phyloP scores from a whole-genome alignment of 2,113 vertebrate species.

The Poeciliopsis turrubarensis region DNA sequence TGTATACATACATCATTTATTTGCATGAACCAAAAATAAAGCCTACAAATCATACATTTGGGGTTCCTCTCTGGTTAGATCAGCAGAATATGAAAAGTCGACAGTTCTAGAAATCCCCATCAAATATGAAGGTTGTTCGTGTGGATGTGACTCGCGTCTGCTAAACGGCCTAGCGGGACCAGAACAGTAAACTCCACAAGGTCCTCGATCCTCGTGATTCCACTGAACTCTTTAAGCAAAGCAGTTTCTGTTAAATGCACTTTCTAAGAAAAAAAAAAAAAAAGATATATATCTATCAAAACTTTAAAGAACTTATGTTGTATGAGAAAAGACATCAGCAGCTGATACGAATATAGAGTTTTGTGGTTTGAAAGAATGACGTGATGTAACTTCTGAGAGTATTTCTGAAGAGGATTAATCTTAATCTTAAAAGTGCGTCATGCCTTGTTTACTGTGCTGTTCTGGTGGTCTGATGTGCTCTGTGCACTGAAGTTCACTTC shows the following conservation, averaged over 20 bases:
- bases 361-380: background rate
- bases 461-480: conserved; percentile 37
- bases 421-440: background rate
- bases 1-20: background rate
- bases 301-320: background rate
- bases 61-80: background rate
- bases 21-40: too few relatives aligned
- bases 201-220: background rate
- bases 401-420: background rate
- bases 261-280: background rate
- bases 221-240: background rate
- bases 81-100: background rate
- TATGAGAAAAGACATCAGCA: background rate
- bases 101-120: background rate
- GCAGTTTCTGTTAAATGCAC: background rate
- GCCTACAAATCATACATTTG: background rate
- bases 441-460: background rate
- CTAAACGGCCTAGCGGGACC: background rate
- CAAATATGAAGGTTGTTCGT: background rate
- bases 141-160: background rate
- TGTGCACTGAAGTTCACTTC: conserved; percentile 46
- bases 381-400: background rate
- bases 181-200: background rate
- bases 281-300: background rate
- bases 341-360: background rate